Evolutionary conservation across 2,797 vertebrate genomes (phyloP).

Genomic region (Tamandua tetradactyla): DNA sequence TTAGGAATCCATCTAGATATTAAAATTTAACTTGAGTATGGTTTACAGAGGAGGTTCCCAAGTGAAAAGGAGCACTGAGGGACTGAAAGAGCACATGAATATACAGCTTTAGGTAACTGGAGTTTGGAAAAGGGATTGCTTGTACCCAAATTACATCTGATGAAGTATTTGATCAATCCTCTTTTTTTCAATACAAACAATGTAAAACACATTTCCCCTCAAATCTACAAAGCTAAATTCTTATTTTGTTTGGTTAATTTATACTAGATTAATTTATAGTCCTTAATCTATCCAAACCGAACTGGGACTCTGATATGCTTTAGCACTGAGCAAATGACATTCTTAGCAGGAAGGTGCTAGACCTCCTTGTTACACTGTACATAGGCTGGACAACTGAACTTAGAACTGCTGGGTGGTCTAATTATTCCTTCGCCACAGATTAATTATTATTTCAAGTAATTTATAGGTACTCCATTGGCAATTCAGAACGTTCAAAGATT

Average conservation of each 20-base stretch:
- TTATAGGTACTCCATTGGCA: background rate
- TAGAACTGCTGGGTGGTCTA: background rate
- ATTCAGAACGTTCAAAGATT: background rate
- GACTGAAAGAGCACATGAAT: background rate
- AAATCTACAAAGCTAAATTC: background rate
- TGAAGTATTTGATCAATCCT: background rate
- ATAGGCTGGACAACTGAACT: background rate
- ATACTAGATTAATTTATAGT: background rate
- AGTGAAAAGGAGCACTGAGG: background rate
- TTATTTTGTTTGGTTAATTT: background rate
- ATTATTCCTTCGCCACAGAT: background rate
- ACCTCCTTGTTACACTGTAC: background rate
- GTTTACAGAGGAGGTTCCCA: background rate
- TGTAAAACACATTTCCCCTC: background rate
- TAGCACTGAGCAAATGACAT: background rate
- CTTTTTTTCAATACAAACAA: background rate
- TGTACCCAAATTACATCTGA: background rate
- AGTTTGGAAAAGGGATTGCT: background rate
- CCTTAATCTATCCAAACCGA: background rate
- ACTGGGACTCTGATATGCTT: background rate
- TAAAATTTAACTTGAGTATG: background rate
- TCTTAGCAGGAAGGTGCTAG: background rate
- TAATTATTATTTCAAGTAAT: background rate
- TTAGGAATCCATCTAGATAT: background rate
- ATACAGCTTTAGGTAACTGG: background rate